phyloP scores from a whole-genome alignment of 64 coral and sea anemone species.

The Hydrozoanthus tunicans region DNA sequence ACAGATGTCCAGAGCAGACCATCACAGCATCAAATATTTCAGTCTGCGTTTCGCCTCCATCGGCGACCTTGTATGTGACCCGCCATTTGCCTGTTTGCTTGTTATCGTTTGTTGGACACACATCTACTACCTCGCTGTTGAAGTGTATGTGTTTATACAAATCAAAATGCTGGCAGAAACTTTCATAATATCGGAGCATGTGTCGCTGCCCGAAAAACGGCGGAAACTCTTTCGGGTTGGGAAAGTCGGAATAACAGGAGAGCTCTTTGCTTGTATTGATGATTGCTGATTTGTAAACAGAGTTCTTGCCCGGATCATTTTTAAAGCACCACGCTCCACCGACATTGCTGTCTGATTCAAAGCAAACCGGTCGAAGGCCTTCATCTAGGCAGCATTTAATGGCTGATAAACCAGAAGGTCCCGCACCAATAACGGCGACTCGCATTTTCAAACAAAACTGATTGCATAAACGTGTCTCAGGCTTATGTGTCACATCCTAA shows the following conservation, averaged over 20 bases:
- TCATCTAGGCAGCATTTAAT: slow-evolving; percentile 62
- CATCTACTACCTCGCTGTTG: slow-evolving; percentile 23
- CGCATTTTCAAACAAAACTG: slow-evolving; percentile 17
- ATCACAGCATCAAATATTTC: slow-evolving; percentile 65
- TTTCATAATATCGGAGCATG: slow-evolving; percentile 1
- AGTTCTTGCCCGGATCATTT: neutral
- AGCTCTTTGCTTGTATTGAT: slow-evolving; percentile 47
- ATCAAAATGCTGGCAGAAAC: slow-evolving; percentile 22
- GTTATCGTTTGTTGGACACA: neutral
- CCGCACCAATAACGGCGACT: slow-evolving; percentile 55
- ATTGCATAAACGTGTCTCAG: no score
- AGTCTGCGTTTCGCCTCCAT: neutral
- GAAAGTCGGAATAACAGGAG: slow-evolving; percentile 55
- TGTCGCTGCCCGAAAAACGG: slow-evolving; percentile 7
- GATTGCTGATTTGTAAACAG: slow-evolving; percentile 22
- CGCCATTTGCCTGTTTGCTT: slow-evolving; percentile 31
- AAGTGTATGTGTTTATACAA: slow-evolving; percentile 40
- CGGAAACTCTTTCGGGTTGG: slow-evolving; percentile 29
- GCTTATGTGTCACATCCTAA: no score
- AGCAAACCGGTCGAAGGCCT: slow-evolving; percentile 56
- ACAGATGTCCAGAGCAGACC: slow-evolving; percentile 57
- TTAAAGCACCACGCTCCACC: slow-evolving; percentile 53
- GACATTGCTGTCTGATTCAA: slow-evolving; percentile 24
- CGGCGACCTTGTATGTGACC: neutral
- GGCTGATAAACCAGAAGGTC: slow-evolving; percentile 26